phyloP scores from a whole-genome alignment of 1,140 invertebrate genomes.

The Scaptomyza pallida region DNA sequence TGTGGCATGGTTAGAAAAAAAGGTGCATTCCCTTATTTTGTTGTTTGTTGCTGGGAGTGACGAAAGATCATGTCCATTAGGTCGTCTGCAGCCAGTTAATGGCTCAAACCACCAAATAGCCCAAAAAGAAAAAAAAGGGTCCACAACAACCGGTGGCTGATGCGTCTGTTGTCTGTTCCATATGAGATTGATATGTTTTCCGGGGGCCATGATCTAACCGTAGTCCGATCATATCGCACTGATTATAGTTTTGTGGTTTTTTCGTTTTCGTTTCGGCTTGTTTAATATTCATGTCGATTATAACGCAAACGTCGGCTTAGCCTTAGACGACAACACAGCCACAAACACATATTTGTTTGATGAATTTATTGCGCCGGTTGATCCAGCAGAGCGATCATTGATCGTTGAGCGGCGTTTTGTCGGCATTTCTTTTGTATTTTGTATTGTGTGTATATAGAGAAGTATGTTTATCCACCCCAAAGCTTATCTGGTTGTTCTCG shows the following conservation, averaged over 20 bases:
- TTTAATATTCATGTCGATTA: conserved; percentile 77
- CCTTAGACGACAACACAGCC: no score
- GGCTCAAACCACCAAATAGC: conserved; percentile 44
- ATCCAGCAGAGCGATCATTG: conserved; percentile 61
- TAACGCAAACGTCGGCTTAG: conserved; percentile 40
- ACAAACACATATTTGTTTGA: conserved; percentile 55
- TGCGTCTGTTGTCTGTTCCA: conserved; percentile 23
- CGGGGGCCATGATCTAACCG: conserved; percentile 49
- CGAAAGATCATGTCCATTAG: conserved; percentile 80
- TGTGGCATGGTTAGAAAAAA: conserved; percentile 30
- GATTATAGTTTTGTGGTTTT: conserved; percentile 77
- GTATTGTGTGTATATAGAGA: not conserved
- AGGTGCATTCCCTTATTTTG: conserved; percentile 56
- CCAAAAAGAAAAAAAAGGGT: conserved; percentile 37
- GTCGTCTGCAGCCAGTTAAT: conserved; percentile 75
- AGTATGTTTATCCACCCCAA: conserved; percentile 3
- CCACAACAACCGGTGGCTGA: conserved; percentile 54
- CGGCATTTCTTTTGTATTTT: conserved; percentile 52
- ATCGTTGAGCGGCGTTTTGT: conserved; percentile 55
- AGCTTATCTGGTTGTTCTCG: conserved; percentile 39
- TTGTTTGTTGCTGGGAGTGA: conserved; percentile 64
- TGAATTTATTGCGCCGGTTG: conserved; percentile 73
- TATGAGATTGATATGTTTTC: conserved; percentile 72
- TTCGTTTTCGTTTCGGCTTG: not conserved
- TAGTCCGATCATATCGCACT: conserved; percentile 74